Conservation (phyloP, 2,888 invertebrate genomes). For the Neoaliturus tenellus region DNA sequence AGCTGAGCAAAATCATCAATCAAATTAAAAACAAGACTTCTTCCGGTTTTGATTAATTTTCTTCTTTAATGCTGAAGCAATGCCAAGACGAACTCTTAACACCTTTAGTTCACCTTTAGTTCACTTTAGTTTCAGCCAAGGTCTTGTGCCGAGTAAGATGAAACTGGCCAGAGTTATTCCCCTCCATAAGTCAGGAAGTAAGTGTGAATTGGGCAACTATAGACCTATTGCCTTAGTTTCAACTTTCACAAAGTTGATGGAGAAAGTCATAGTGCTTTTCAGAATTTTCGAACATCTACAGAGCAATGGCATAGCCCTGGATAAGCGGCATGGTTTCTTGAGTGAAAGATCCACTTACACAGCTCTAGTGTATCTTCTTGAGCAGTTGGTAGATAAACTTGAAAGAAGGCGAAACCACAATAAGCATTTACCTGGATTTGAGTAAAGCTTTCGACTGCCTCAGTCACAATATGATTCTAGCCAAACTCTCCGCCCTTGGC, state of each 20-base stretch:
- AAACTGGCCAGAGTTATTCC: too few species aligned
- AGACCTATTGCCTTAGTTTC: neutral
- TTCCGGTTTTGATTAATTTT: too few species aligned
- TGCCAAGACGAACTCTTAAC: neutral
- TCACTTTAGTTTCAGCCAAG: neutral
- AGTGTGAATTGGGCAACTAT: neutral
- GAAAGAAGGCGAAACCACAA: neutral
- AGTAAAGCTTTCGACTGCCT: neutral
- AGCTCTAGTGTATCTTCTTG: neutral
- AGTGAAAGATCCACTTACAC: neutral
- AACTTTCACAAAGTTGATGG: neutral
- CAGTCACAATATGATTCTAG: neutral
- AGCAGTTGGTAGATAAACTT: neutral
- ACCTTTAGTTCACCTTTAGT: neutral
- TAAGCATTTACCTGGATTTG: neutral
- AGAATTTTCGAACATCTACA: neutral
- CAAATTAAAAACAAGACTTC: too few species aligned
- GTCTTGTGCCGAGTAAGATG: too few species aligned
- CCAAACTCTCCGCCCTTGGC: conserved; percentile 7
- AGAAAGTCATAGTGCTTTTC: neutral
- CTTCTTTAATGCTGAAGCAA: neutral
- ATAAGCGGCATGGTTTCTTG: neutral
- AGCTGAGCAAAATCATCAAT: neutral
- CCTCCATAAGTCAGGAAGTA: neutral
- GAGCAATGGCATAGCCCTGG: neutral